These are phyloP conservation scores for Phylloscopus whistleri DNA, from an alignment of 2,113 vertebrate species.

Conservation along the genomic window DNA sequence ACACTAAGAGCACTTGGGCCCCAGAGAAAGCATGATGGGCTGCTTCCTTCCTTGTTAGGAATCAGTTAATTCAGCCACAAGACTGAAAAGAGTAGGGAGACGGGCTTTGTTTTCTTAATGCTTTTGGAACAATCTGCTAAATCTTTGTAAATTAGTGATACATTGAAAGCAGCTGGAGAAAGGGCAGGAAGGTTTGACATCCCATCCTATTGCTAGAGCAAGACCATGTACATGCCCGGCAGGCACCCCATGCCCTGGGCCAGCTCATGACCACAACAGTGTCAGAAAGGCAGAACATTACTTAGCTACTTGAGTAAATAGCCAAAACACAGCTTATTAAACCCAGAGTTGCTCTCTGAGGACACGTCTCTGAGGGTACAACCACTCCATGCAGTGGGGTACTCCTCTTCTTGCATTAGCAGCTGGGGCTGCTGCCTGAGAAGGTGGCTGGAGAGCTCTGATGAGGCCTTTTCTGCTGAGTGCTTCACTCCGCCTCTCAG, in stretches of 20 bases:
- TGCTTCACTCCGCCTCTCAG: not conserved
- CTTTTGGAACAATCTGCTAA: not conserved
- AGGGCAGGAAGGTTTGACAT: not conserved
- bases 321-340: not conserved
- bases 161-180: not conserved
- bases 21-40: not conserved
- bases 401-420: not conserved
- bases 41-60: not conserved
- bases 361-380: not conserved
- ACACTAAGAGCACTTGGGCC: not conserved
- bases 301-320: not conserved
- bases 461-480: not conserved
- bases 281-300: not conserved
- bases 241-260: too few species aligned
- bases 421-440: not conserved
- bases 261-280: not conserved
- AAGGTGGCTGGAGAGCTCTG: rapidly evolving
- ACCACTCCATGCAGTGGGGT: rapidly evolving
- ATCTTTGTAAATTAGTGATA: not conserved
- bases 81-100: not conserved
- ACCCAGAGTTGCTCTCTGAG: not conserved
- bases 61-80: not conserved
- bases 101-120: not conserved
- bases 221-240: too few species aligned
- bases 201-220: not conserved